Conservation (phyloP, 2,888 invertebrate species). For the Tipula confusa region DNA sequence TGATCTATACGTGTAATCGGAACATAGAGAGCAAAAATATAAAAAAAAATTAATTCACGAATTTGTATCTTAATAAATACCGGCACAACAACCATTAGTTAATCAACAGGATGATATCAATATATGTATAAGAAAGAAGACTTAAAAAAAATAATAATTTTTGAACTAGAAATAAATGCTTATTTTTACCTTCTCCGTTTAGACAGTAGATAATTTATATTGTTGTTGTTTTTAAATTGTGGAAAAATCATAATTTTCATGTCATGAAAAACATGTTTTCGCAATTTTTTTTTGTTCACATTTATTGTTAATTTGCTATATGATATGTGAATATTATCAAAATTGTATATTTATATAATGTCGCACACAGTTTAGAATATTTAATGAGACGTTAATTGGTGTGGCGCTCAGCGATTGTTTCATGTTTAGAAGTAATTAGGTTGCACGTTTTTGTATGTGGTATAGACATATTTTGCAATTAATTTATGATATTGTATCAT, state of each 20-base stretch:
- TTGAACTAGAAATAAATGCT: background rate
- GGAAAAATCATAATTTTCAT: slow-evolving; percentile 25
- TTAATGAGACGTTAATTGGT: background rate
- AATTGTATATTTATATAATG: background rate
- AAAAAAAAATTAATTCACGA: slow-evolving; percentile 4
- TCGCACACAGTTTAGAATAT: background rate
- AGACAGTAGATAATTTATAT: background rate
- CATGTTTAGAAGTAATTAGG: background rate
- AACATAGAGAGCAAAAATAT: background rate
- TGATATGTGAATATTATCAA: background rate
- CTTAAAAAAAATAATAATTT: background rate
- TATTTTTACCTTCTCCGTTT: background rate
- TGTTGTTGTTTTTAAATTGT: background rate
- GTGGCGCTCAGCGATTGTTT: background rate
- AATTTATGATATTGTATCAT: too few species aligned
- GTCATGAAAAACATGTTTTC: slow-evolving; percentile 4
- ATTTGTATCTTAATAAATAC: background rate
- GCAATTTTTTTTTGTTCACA: background rate
- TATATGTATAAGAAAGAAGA: background rate
- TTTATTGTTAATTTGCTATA: background rate
- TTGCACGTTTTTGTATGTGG: too few species aligned
- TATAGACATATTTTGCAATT: too few species aligned
- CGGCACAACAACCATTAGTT: background rate
- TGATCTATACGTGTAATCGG: background rate
- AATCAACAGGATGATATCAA: background rate